Percentiles rank a stretch among this genome's conserved stretches.
phyloP scores from a whole-genome alignment of 2,797 vertebrate species.

The Peromyscus nudipes region DNA sequence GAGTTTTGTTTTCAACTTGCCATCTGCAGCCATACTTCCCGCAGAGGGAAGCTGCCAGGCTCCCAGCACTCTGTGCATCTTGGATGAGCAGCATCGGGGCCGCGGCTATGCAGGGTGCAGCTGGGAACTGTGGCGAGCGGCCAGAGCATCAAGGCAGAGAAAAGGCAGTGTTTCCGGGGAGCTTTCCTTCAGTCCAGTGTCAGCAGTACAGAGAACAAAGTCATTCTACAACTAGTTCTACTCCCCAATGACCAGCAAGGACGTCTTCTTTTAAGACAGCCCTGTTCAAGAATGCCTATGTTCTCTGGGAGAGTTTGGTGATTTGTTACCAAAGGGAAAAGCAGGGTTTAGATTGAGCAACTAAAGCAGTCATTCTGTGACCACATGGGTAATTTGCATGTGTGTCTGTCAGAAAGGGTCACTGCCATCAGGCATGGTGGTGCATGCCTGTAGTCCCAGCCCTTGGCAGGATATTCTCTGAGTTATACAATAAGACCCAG shows the following conservation, averaged over 20 bases:
- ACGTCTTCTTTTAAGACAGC: background rate
- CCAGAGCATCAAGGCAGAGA: constrained; percentile 46
- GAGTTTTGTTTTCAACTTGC: constrained; percentile 75
- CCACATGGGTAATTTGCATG: background rate
- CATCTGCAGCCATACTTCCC: constrained; percentile 74
- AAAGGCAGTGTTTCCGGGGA: background rate
- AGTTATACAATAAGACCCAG: background rate
- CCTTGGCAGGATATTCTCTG: background rate
- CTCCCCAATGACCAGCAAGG: background rate
- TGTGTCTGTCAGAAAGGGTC: background rate
- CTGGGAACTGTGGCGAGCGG: constrained; percentile 70
- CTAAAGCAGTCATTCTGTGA: background rate
- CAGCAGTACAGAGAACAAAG: background rate
- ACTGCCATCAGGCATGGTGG: background rate
- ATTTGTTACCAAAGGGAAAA: background rate
- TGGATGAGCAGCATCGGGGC: constrained; percentile 48
- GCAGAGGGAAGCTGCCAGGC: constrained; percentile 59
- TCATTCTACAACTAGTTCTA: background rate
- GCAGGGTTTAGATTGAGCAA: background rate
- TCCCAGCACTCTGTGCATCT: constrained; percentile 53
- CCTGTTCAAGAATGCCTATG: background rate
- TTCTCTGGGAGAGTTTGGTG: background rate
- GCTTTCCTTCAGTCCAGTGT: background rate
- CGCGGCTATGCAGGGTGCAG: constrained; percentile 55
- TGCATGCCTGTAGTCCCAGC: background rate